Evolutionary conservation across 1,140 invertebrate genomes (phyloP).

Genomic region (Cepaea nemoralis): DNA sequence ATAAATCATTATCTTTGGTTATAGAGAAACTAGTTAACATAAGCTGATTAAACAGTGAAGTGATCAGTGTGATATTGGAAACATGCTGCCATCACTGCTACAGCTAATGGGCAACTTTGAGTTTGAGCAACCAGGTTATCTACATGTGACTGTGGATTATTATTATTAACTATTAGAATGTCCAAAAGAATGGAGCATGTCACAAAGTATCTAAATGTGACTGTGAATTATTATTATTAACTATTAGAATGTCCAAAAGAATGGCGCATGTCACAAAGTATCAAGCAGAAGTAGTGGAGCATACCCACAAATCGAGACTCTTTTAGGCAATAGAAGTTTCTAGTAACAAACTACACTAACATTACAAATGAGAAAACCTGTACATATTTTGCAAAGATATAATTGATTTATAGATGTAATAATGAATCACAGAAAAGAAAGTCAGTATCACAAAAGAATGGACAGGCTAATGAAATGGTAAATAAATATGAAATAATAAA

Average conservation of each 20-base stretch:
- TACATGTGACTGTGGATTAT: too few relatives aligned
- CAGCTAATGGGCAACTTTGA: background rate
- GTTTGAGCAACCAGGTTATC: background rate
- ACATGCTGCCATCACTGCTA: background rate
- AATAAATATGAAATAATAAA: slow-evolving; percentile 4
- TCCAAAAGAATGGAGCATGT: background rate
- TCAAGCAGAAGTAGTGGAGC: background rate
- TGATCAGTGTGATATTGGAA: background rate
- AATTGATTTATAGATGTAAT: background rate
- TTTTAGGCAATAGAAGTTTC: background rate
- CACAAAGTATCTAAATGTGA: background rate
- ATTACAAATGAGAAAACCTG: background rate
- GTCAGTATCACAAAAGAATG: slow-evolving; percentile 21
- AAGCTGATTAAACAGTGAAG: background rate
- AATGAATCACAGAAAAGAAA: background rate
- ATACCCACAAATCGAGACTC: background rate
- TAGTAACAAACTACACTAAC: background rate
- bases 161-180: background rate
- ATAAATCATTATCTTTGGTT: too few relatives aligned
- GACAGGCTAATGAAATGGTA: background rate
- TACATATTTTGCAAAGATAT: background rate
- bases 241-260: background rate
- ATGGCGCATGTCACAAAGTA: background rate
- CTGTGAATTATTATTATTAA: background rate
- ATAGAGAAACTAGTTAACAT: background rate